A percentile compares a stretch with the other conserved stretches of the same genome.
Conservation (phyloP, 2,888 invertebrate genomes). For the Melangyna quadrimaculata region DNA sequence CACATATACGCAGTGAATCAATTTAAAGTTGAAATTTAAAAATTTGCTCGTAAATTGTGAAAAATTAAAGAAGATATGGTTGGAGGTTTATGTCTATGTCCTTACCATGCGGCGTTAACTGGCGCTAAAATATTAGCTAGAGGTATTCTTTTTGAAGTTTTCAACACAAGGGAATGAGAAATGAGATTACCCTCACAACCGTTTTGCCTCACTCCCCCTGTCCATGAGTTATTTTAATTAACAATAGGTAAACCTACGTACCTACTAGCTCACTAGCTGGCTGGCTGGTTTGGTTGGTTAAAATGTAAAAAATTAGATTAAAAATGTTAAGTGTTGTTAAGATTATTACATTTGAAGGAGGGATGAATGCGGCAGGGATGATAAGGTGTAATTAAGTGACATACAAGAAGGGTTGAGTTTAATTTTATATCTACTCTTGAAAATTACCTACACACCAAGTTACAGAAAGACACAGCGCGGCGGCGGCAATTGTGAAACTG, state of each 20-base stretch:
- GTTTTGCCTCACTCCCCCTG: not conserved
- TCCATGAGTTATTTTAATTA: constrained; percentile 45
- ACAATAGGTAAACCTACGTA: constrained; percentile 22
- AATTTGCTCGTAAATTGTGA: not conserved
- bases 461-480: not conserved
- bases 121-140: not conserved
- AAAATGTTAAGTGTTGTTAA: constrained; percentile 57
- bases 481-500: constrained; percentile 30
- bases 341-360: constrained; percentile 33
- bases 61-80: too few species aligned
- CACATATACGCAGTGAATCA: not conserved
- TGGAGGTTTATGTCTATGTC: not conserved
- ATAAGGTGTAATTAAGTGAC: constrained; percentile 48
- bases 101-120: not conserved
- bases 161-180: not conserved
- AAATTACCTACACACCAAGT: not conserved
- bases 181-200: not conserved
- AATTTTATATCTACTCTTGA: constrained; percentile 1
- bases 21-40: not conserved
- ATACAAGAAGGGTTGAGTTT: not conserved
- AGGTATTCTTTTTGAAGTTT: constrained; percentile 13
- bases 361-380: not conserved
- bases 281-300: too few species aligned
- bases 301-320: constrained; percentile 58
- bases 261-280: not conserved